Conservation (phyloP, 2,113 vertebrate genomes). For the Anolis sagrei region DNA sequence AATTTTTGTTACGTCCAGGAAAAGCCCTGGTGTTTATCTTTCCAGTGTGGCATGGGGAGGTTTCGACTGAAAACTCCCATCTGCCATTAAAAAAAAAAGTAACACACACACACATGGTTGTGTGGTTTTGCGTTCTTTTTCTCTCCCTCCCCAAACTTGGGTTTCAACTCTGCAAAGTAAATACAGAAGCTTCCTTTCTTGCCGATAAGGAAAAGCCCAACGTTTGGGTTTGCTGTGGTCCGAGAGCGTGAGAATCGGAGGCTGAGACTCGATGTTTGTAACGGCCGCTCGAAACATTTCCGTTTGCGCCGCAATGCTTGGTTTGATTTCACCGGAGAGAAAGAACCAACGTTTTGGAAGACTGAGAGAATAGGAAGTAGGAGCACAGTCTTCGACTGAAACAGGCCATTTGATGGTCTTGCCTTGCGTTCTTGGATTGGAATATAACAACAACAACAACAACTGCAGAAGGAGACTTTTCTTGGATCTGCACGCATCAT, state of each 20-base stretch:
- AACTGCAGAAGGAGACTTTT: too few species aligned
- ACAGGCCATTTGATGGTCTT: too few species aligned
- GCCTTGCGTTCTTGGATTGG: too few species aligned
- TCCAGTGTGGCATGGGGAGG: constrained; percentile 45
- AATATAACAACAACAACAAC: too few species aligned
- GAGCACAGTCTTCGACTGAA: too few species aligned
- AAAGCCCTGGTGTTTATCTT: constrained; percentile 71
- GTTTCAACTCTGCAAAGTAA: constrained; percentile 26
- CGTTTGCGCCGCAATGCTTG: background rate
- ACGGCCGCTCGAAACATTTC: background rate
- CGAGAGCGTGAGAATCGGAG: background rate
- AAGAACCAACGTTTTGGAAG: too few species aligned
- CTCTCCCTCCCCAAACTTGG: accelerated
- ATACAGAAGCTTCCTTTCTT: constrained; percentile 57
- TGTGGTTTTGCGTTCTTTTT: constrained; percentile 4
- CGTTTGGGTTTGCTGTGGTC: background rate
- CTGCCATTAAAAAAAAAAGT: background rate
- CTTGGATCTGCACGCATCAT: too few species aligned
- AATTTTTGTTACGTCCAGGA: constrained; percentile 66
- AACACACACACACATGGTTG: background rate
- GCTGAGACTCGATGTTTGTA: accelerated
- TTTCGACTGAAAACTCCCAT: constrained; percentile 17
- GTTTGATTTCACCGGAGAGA: background rate
- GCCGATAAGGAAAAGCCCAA: constrained; percentile 53
- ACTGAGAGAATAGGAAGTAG: too few species aligned